Base-by-base conservation (phyloP, 1,140 invertebrate species). In the Orchesella cincta region DNA sequence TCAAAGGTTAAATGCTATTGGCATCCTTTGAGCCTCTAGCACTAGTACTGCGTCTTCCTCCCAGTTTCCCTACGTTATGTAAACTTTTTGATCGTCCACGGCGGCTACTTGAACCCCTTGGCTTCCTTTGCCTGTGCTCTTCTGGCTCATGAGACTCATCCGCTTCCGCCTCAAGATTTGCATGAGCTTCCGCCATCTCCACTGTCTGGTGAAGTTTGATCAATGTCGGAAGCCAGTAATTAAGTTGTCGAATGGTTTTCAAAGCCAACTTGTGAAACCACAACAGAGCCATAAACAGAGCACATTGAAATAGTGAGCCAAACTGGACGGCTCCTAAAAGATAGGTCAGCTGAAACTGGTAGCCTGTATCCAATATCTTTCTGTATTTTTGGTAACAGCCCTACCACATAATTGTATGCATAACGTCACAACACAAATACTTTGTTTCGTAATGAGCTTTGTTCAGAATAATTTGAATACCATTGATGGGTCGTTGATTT, bases 231-330 rank as follows among this genome's bases (percentile, higher is more conserved):
- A 67, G 23, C 62, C 62, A 67, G 31, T 67, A 67, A n/a, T 33
- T 67, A 67, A 67, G 2, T 23, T 67, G 62, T 29, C 62, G 26
- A 33, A 67, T 67, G n/a, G 62, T 31, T 67, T 67, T 67, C 14
- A 67, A 31, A 14, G 62, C 62, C 3, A 33, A 12, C 28, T n/a
- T 2, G 14, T 67, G 62, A 67, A 67, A 3, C 62, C 62, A 67
- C 31, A 67, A n/a, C 3, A 67, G 62, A 5, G 12, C 62, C 12
- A 67, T 29, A 23, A 3, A 67, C 5, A 67, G 26, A 33, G n/a
- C 8, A 8, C 26, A 29, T 23, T 67, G 62, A 29, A 67, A 3
- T 8, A 67, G 28, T 5, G 62, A 12, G 26, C 29, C n/a, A 3
- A 5, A 67, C 31, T 67, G 28, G 31, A 67, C 33, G 3, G 33